Base-by-base conservation (phyloP, 2,113 vertebrate genomes). In the Gymnocephalus cernua region DNA sequence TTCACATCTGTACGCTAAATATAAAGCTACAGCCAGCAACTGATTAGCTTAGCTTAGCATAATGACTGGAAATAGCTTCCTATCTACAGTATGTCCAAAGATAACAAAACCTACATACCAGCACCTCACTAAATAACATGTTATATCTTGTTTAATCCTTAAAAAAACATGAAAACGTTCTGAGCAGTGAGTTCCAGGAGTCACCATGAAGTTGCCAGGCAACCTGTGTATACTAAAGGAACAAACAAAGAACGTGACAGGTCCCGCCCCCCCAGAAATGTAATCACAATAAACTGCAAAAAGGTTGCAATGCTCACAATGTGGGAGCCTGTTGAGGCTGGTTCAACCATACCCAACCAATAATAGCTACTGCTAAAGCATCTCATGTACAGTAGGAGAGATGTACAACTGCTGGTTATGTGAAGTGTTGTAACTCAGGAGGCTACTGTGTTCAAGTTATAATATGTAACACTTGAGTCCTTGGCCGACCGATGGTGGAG, bases 321-420 rank as follows among this genome's bases (percentile, higher is more conserved):
- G 38, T 32, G 18, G 21, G 62, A 47, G 50, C 7, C 38, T 57
- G 12, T 16, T 9, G 21, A 50, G 19, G 19, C 16, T 50, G 54
- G 45, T 69, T 41, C 16, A 29, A 54, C 23, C 56, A 1, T 18
- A 63, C 15, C n/a, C 16, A 27, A 27, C 6, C 29, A 41, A 44
- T 53, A 35, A 18, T 1, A 35, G 47, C 54, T 63, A 3, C 35
- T 35, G 32, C 41, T 29, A 11, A 45, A 18, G 21, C 62, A 3
- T 44, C 59, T 25, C 63, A 68, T 47, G 35, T n/a, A 41, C 59
- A 25, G n/a, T 23, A 3, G 21, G 38, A 76, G 62, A 68, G 45
- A 61, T 53, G 74, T 68, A 64, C 53, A 66, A 21, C 65, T n/a
- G 35, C 35, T 48, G n/a, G 27, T 79, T 69, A 66, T 23, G 57